A percentile compares a stretch with the other conserved stretches of the same genome.
Conservation (phyloP, 2,888 invertebrate species). For the Drosophila acutilabella region DNA sequence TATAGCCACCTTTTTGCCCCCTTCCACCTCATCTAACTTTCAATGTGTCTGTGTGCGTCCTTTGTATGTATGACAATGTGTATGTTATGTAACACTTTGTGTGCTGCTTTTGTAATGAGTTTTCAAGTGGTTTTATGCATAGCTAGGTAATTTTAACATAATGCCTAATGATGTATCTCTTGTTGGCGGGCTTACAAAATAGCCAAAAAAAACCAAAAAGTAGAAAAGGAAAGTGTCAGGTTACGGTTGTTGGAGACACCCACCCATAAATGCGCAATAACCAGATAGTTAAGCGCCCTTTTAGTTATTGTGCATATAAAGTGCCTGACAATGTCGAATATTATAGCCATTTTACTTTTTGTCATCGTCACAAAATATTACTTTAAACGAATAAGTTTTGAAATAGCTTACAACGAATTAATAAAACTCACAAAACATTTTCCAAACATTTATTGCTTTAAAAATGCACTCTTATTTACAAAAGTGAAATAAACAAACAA, state of each 20-base stretch:
- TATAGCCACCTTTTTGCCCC: constrained; percentile 5
- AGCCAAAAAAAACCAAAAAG: constrained; percentile 16
- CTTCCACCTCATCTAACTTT: neutral
- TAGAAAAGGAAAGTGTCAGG: constrained; percentile 13
- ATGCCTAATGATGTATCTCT: constrained; percentile 76
- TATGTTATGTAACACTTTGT: constrained; percentile 37
- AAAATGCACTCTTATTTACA: too few relatives aligned
- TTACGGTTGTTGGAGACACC: constrained; percentile 4
- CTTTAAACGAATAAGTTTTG: neutral
- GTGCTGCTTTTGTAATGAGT: constrained; percentile 71
- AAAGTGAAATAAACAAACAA: neutral
- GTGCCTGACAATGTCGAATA: constrained; percentile 5
- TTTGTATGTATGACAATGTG: constrained; percentile 15
- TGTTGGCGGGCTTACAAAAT: constrained; percentile 44
- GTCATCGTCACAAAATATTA: neutral
- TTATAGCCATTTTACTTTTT: neutral
- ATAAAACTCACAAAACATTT: neutral
- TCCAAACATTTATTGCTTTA: too few relatives aligned
- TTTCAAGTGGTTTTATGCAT: constrained; percentile 80
- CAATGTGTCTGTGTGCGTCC: constrained; percentile 8
- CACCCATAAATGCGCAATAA: constrained; percentile 32
- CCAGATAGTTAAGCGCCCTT: constrained; percentile 25
- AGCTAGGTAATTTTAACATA: constrained; percentile 77
- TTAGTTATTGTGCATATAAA: constrained; percentile 26
- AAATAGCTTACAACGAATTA: neutral